These are phyloP conservation scores for Ceyx melanurus DNA, from an alignment of 2,113 vertebrate species.

Conservation along the genomic window DNA sequence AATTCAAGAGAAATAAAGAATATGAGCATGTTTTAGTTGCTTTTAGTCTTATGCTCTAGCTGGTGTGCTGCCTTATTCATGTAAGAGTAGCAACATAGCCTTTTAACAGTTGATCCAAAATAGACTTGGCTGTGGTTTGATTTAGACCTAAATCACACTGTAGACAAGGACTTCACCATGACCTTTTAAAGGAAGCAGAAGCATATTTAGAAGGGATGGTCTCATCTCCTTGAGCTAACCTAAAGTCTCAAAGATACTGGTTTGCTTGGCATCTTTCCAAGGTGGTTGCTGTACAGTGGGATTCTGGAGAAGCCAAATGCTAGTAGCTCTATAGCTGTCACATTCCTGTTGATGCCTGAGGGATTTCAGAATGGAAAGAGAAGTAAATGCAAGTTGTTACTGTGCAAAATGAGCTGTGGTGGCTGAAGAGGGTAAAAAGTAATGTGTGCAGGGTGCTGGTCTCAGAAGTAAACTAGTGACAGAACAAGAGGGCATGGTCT, in stretches of 20 bases:
- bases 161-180: not conserved
- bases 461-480: too few species aligned
- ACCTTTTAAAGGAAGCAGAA: not conserved
- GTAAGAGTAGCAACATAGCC: not conserved
- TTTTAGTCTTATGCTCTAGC: not conserved
- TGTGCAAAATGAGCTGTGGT: not conserved
- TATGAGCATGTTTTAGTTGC: not conserved
- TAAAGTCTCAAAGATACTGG: not conserved
- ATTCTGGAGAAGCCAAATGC: not conserved
- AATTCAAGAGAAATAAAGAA: not conserved
- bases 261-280: conserved; percentile 3
- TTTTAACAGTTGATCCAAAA: not conserved
- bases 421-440: not conserved
- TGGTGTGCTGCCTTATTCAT: not conserved
- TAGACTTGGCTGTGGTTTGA: not conserved
- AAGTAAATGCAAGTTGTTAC: not conserved
- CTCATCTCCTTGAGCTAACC: not conserved
- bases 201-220: not conserved
- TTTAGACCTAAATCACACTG: not conserved
- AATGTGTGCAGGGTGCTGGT: not conserved
- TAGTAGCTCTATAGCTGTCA: not conserved
- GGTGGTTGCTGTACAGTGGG: not conserved
- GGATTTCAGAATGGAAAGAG: conserved; percentile 23
- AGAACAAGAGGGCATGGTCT: too few species aligned
- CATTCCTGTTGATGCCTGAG: not conserved